Evolutionary conservation across 2,797 vertebrate species (phyloP), one percentile per base, ranked within the genome.

Genomic region (Diceros bicornis): DNA sequence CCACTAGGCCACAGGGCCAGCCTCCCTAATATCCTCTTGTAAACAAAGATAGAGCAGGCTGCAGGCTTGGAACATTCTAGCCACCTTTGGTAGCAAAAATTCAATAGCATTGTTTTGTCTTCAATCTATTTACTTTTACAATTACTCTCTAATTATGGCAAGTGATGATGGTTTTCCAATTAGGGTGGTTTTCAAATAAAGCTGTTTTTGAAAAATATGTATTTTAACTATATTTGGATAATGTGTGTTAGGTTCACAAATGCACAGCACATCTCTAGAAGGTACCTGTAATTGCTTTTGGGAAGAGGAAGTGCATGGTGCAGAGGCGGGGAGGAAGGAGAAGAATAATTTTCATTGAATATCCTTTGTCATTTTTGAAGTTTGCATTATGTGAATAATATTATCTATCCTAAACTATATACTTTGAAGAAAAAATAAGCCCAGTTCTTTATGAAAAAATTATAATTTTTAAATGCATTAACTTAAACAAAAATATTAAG

Each of bases 181-280:
- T 86, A 89, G 44, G 23, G 64, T 20, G 37, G 44, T 69, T 97
- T 95, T 91, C 52, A 96, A 93, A 97, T 82, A 69, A 84, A 88
- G 44, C 61, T 85, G 75, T 55, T 75, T 92, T 91, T 41, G 12
- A 59, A 87, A 86, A 81, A 69, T 59, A 79, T 44, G 90, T 95
- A 68, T 95, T 92, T 95, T 64, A 87, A 69, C 27, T 72, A 18
- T 44, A 50, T 68, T 84, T 96, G 81, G 81, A 92, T 37, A 55
- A 27, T 29, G n/a, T 47, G 32, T 25, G 29, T 64, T 69, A 68
- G 68, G 21, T 74, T 84, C 86, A 82, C 81, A 78, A 34, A 74
- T 7, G 9, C 47, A 50, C 2, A 52, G 27, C 20, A 14, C 20
- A 6, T 11, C 34, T 85, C 81, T 68, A 61, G 61, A 92, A 71